A percentile compares a stretch with the other conserved stretches of the same genome.
Evolutionary conservation across 2,797 vertebrate species (phyloP).

Genomic region (Amblyraja radiata): DNA sequence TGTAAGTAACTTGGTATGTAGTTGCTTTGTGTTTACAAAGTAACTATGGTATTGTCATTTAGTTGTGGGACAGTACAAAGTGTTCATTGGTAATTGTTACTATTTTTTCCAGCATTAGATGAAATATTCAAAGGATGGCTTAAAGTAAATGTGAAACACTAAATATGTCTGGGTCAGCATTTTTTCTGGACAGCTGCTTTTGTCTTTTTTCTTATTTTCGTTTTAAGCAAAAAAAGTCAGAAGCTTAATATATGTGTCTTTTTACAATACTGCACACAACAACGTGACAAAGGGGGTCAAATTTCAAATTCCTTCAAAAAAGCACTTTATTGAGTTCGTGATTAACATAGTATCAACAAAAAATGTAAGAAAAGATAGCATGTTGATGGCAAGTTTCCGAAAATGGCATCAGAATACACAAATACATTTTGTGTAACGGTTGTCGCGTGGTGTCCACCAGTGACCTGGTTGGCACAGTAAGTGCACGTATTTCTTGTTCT

Average conservation of each 20-base stretch:
- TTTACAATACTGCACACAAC: too few relatives aligned
- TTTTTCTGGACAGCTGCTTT: not conserved
- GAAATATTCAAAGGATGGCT: not conserved
- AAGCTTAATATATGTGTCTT: not conserved
- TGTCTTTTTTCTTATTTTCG: not conserved
- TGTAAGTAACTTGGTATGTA: not conserved
- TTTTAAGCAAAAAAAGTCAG: not conserved
- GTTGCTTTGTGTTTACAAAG: not conserved
- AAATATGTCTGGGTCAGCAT: not conserved
- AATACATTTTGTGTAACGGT: too few relatives aligned
- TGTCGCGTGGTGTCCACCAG: too few relatives aligned
- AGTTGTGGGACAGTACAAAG: not conserved
- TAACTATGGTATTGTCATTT: not conserved
- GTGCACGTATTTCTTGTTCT: too few relatives aligned
- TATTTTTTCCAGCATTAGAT: not conserved
- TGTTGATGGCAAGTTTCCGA: too few relatives aligned
- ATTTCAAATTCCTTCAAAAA: too few relatives aligned
- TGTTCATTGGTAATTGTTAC: not conserved
- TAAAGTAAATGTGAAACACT: not conserved
- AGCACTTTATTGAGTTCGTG: too few relatives aligned
- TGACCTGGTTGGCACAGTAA: too few relatives aligned
- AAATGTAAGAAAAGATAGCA: too few relatives aligned
- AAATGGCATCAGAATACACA: too few relatives aligned
- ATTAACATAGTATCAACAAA: too few relatives aligned
- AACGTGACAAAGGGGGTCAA: too few relatives aligned